Evolutionary conservation across 2,888 invertebrate species (phyloP), one percentile per base, ranked within the genome.

Genomic region (Acronicta psi): DNA sequence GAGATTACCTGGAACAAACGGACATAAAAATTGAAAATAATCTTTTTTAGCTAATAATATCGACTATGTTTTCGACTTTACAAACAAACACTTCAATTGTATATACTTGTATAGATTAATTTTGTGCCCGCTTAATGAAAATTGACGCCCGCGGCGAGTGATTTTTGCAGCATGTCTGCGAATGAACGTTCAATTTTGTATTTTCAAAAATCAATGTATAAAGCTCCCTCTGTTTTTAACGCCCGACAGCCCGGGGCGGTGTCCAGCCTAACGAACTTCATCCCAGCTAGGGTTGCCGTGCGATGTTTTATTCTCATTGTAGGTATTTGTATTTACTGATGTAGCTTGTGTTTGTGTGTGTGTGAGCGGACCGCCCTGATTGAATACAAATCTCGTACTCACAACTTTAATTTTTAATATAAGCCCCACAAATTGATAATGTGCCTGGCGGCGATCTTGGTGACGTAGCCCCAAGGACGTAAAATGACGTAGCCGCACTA

Each of bases 131-230:
- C 17, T 42, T 29, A 36, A 46, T 50, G 31, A 50, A 43, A 16
- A 43, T 37, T 46, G 56, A 37, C 38, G 36, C 36, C 53, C 34
- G 52, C 37, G 41, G 37, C 59, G 36, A 36, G 37, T 34, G 41
- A 59, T 47, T 58, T 65, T 60, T 54, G 51, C 50, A 61, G 29
- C 41, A 61, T 50, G 53, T 42, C 53, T 65, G 69, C 41, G 61
- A 68, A 68, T 61, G 53, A 61, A 68, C n/a, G 49, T 61, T 68
- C 53, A 61, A 69, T 68, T 65, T 69, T 49, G 53, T 61, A 54
- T 65, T 68, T 61, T 68, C 25, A 37, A 49, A 68, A 65, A 65
- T 65, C 64, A 61, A 64, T 68, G 47, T 49, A n/a, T 47, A 40
- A 23, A 46, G 25, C 34, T 13, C 47, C 31, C 61, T 37, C 52